Evolutionary conservation across 2,113 vertebrate species (phyloP), one percentile per base, ranked within the genome.

Genomic region (Carassius auratus): DNA sequence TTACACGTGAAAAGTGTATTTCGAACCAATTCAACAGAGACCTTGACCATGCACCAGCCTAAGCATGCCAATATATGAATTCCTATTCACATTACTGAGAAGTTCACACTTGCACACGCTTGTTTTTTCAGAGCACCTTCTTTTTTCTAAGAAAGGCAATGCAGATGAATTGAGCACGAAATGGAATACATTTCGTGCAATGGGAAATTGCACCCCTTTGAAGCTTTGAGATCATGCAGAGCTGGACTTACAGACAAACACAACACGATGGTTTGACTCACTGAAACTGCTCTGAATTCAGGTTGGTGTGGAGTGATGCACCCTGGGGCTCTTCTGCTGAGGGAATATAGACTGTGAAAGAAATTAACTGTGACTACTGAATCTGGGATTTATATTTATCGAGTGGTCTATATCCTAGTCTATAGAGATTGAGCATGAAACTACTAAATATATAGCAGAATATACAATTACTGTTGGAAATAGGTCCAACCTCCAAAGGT

Each of bases 231-330:
- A 52, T 68, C 79, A 68, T 19, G 23, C 42, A 69, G 64, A 81
- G 62, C 79, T 81, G 48, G 42, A 81, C 62, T 81, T 81, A 26
- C 6, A 81, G 62, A 68, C 62, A 69, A n/a, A 36, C 17, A 36
- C 21, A 17, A 10, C 62, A 81, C 21, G 62, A 50, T 64, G 61
- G n/a, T 81, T 48, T 48, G 14, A 76, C 50, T 81, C 23, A 19
- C 33, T 66, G 15, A 76, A 76, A 17, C 75, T 6, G 14, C 6
- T 17, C 23, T 81, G 15, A 77, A 77, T 77, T 77, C 15, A 33
- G 15, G 50, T 33, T 77, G 5, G n/a, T 52, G 73, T 7, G 68
- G 68, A 38, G 15, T 17, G 74, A 76, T 76, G 48, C 23, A 76
- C 15, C 10, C 23, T 50, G 4, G 75, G 48, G 15, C 75, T 76